Base-by-base conservation (phyloP, 2,797 vertebrate genomes). In the Chelmon rostratus region DNA sequence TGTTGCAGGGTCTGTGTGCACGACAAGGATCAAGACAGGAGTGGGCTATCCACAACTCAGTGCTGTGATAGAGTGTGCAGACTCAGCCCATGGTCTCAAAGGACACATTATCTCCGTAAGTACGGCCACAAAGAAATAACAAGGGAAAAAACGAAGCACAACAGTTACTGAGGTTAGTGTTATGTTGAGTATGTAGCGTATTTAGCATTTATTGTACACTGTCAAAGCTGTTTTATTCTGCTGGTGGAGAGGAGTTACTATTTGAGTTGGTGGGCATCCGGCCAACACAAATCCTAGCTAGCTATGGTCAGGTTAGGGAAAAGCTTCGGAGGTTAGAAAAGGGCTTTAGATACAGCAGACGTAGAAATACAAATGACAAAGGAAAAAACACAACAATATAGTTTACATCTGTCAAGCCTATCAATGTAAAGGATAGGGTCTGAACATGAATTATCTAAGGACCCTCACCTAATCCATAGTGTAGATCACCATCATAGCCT, bases 21-120 rank as follows among this genome's bases (percentile, higher is more conserved):
- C 98, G 4, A 99, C 98, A 9, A 97, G 98, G 77, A 98, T 98
- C 91, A 99, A 99, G 94, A 99, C 98, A 0, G 98, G 98, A 5
- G 98, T 99, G 88, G 98, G 98, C 42, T 99, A 99, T 90, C 98
- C 98, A 3, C 98, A 99, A 83, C 94, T 99, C 73, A 99, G 98
- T n/a, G 98, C 98, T 0, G 98, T 99, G 19, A 99, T 99, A 18
- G 98, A 99, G 90, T 99, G 98, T 69, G 97, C 98, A 0, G 98
- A 99, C 92, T 99, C 98, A 1, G 98, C 98, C 44, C 98, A 99
- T 0, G 98, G 98, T 71, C 96, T 99, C 73, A 98, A 98, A 94
- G 98, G 98, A 84, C 98, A 99, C 93, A 99, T 99, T 84, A 99
- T 99, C 92, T 99, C 98, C 7, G 98, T 99, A 90, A 97, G 98